Evolutionary conservation across 2,888 invertebrate genomes (phyloP).

Genomic region (Villa cingulata): DNA sequence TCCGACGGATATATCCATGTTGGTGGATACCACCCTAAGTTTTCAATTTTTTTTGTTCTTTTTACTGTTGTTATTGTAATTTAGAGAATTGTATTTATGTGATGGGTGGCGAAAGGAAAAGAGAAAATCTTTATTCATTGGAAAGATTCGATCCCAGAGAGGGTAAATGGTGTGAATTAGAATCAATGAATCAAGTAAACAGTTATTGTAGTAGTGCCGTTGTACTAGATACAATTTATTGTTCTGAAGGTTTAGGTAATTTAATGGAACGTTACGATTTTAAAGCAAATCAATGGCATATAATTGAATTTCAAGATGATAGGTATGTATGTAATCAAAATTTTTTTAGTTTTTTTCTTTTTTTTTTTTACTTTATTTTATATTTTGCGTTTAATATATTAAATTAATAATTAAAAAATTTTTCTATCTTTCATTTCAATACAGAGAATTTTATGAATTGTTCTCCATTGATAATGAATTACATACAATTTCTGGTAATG

Average conservation of each 20-base stretch:
- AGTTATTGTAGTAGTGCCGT: constrained; percentile 24
- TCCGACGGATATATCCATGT: no score
- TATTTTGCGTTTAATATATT: no score
- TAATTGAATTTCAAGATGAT: constrained; percentile 22
- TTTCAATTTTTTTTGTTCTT: no score
- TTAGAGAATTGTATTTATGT: constrained; percentile 21
- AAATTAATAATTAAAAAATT: not conserved
- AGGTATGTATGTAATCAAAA: constrained; percentile 11
- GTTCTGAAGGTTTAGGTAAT: constrained; percentile 23
- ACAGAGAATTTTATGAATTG: constrained; percentile 23
- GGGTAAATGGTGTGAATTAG: constrained; percentile 20
- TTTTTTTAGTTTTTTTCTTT: no score
- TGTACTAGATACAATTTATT: constrained; percentile 21
- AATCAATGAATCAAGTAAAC: constrained; percentile 21
- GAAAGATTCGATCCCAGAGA: constrained; percentile 23
- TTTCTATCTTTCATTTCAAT: not conserved
- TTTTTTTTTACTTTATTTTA: no score
- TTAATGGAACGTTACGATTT: constrained; percentile 24
- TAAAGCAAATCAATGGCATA: constrained; percentile 21
- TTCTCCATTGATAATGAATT: constrained; percentile 22
- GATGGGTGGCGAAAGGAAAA: constrained; percentile 25
- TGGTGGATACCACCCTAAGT: no score
- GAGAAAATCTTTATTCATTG: constrained; percentile 20
- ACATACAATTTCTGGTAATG: constrained; percentile 22
- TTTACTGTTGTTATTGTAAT: not conserved